Evolutionary conservation across 2,888 invertebrate species (phyloP), one percentile per base, ranked within the genome.

Genomic region (Hedya salicella): DNA sequence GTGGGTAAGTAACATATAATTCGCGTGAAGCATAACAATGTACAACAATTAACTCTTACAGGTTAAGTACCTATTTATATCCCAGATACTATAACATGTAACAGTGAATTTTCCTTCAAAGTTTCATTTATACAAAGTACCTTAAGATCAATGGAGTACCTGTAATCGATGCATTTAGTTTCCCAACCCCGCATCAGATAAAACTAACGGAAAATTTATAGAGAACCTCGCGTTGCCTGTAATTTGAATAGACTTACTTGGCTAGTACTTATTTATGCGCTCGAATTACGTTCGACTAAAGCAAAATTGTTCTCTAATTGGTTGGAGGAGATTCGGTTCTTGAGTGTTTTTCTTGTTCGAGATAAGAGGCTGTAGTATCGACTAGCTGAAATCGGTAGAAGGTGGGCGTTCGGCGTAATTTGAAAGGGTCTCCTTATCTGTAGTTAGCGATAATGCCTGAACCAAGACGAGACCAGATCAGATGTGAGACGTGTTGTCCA

Each of bases 231-330:
- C 30, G 16, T 42, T 30, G 16, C 13, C 56, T 56, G 42, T 56
- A 56, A 44, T 56, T 56, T 56, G 42, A 56, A 56, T 56, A 56
- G 42, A 56, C 16, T 56, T 56, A 40, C 39, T 21, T 30, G 30
- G 44, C 54, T 14, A 11, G 21, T 11, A 14, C 2, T 17, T 13
- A 53, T 56, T 32, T 13, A 30, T 25, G 6, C 30, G 16, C 30
- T 17, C 42, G n/a, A 5, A 44, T 30, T 16, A 17, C 56, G n/a
- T 17, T 6, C 13, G 17, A 42, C 11, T 13, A 42, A 2, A 6
- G 5, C 8, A 3, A 56, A 56, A 56, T 14, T 56, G 32, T 30
- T 1, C n/a, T 32, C 8, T 56, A 56, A 30, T 6, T 8, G 11
- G 17, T 30, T 8, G 13, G 13, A 44, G n/a, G 11, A 8, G 14